Percentiles rank a stretch among this genome's conserved stretches.
Conservation (phyloP, 2,888 invertebrate species). For the Parnassius apollo region DNA sequence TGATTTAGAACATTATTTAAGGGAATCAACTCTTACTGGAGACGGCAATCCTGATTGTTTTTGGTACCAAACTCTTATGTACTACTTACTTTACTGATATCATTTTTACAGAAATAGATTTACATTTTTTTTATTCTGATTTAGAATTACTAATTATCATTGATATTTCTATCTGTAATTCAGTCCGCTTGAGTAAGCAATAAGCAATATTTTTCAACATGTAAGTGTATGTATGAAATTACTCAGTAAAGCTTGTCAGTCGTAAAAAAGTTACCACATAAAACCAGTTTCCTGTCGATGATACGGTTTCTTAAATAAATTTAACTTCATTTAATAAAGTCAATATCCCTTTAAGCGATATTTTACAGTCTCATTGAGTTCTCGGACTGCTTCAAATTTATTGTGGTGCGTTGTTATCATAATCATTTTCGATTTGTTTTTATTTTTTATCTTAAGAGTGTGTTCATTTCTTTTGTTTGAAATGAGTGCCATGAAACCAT, state of each 20-base stretch:
- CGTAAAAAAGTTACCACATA: constrained; percentile 15
- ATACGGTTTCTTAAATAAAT: constrained; percentile 22
- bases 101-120: no score
- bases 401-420: constrained; percentile 9
- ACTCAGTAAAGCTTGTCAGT: constrained; percentile 12
- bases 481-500: neutral
- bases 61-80: no score
- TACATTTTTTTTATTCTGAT: no score
- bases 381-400: constrained; percentile 20
- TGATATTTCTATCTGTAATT: no score
- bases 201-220: no score
- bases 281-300: constrained; percentile 20
- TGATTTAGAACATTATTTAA: no score
- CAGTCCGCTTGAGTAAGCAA: no score
- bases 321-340: constrained; percentile 21
- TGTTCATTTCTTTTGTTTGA: constrained; percentile 4
- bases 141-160: no score
- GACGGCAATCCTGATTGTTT: no score
- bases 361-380: constrained; percentile 21
- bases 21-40: no score
- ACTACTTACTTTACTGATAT: no score
- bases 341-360: constrained; percentile 25
- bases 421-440: constrained; percentile 6
- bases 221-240: neutral
- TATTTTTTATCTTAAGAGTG: constrained; percentile 4